A percentile compares a stretch with the other conserved stretches of the same genome.
phyloP scores from a whole-genome alignment of 2,113 vertebrate species.

The Hemichromis elongatus region DNA sequence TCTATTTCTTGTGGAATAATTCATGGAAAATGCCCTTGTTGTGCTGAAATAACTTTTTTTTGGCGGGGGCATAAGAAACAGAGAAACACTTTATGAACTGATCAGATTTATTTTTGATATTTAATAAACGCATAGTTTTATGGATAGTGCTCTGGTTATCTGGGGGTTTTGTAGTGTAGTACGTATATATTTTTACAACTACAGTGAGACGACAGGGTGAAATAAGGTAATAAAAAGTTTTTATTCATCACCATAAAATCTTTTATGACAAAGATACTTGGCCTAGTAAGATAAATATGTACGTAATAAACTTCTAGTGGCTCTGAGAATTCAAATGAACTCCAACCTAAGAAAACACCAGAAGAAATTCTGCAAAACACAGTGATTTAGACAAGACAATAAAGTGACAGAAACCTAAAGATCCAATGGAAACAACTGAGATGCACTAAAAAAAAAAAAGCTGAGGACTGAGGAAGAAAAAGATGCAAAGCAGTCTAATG shows the following conservation, averaged over 20 bases:
- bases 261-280: neutral
- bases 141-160: neutral
- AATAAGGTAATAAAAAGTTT: neutral
- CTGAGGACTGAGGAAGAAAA: neutral
- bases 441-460: neutral
- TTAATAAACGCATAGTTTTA: neutral
- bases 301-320: neutral
- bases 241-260: neutral
- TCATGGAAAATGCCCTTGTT: neutral
- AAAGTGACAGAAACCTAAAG: neutral
- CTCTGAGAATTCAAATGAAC: neutral
- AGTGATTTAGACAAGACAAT: neutral
- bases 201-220: no score
- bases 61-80: neutral
- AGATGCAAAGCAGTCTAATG: neutral
- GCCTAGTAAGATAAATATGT: neutral
- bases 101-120: neutral
- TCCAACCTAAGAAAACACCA: neutral
- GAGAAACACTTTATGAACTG: neutral
- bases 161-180: neutral
- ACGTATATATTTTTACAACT: neutral
- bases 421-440: accelerated
- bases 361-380: neutral
- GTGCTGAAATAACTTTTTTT: neutral
- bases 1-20: neutral